These are phyloP conservation scores for Leptinotarsa lineolata DNA, from an alignment of 1,140 invertebrate genomes.

Conservation along the genomic window DNA sequence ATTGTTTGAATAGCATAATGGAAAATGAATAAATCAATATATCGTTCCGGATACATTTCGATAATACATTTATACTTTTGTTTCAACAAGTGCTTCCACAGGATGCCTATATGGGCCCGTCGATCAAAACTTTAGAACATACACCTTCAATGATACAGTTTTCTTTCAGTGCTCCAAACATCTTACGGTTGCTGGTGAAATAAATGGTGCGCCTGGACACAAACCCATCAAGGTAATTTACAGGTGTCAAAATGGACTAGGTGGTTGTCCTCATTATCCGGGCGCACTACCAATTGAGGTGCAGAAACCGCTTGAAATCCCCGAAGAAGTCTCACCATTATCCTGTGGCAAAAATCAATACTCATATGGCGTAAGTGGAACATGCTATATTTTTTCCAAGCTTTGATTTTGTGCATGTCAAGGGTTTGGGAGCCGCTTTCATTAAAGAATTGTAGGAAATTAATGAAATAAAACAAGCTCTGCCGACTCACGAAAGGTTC, in stretches of 20 bases:
- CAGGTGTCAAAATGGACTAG: neutral
- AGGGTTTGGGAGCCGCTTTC: no score
- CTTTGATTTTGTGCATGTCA: no score
- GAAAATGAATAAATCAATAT: no score
- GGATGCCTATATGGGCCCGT: constrained; percentile 6
- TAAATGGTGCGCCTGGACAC: neutral
- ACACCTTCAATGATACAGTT: neutral
- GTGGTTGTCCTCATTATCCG: neutral
- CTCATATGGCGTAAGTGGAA: no score
- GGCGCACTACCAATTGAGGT: constrained; percentile 5
- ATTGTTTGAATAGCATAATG: no score
- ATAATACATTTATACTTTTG: no score
- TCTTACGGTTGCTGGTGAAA: constrained; percentile 11
- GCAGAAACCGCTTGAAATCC: constrained; percentile 6
- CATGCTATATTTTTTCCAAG: no score
- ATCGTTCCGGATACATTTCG: no score
- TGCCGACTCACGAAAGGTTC: no score
- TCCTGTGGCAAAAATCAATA: no score
- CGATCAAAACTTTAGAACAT: neutral
- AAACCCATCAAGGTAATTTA: constrained; percentile 21
- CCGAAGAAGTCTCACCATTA: neutral
- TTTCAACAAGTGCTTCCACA: neutral
- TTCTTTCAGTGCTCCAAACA: constrained; percentile 25
- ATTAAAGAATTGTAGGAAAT: no score
- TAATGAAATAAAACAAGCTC: no score